A percentile compares a stretch with the other conserved stretches of the same genome.
Evolutionary conservation across 2,888 invertebrate genomes (phyloP).

Genomic region (Eristalis intricaria): DNA sequence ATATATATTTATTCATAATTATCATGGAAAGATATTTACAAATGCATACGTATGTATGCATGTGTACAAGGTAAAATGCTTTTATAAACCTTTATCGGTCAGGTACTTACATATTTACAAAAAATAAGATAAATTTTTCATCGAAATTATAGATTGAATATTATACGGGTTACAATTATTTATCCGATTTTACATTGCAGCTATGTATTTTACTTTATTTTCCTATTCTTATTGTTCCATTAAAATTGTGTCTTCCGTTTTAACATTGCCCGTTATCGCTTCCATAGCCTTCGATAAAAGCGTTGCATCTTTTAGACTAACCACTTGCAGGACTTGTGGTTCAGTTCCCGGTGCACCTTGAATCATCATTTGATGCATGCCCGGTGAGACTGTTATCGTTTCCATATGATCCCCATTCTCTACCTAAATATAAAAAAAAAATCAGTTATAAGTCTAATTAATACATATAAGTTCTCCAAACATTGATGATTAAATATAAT

Average conservation of each 20-base stretch:
- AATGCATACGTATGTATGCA: conserved; percentile 13
- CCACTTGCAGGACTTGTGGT: conserved; percentile 90
- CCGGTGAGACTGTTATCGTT: conserved; percentile 88
- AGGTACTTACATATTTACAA: conserved; percentile 74
- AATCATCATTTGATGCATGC: conserved; percentile 92
- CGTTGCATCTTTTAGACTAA: conserved; percentile 92
- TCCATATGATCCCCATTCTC: conserved; percentile 90
- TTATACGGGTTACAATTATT: not conserved
- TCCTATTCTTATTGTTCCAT: conserved; percentile 79
- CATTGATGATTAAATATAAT: not conserved
- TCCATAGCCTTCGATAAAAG: conserved; percentile 91
- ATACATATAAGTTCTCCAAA: not conserved
- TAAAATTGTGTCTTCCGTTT: conserved; percentile 85
- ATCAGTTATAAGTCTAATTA: not conserved
- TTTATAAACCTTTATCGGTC: conserved; percentile 53
- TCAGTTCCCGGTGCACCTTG: conserved; percentile 87
- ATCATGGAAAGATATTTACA: conserved; percentile 19
- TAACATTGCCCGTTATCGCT: conserved; percentile 85
- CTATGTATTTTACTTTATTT: conserved; percentile 18
- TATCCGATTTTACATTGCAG: conserved; percentile 59
- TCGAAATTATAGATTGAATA: not conserved
- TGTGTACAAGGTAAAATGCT: conserved; percentile 4
- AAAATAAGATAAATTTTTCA: conserved; percentile 37
- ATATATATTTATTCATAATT: conserved; percentile 6
- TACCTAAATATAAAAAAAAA: conserved; percentile 82